phyloP scores from a whole-genome alignment of 2,888 invertebrate genomes.

The Temnothorax ravouxi region DNA sequence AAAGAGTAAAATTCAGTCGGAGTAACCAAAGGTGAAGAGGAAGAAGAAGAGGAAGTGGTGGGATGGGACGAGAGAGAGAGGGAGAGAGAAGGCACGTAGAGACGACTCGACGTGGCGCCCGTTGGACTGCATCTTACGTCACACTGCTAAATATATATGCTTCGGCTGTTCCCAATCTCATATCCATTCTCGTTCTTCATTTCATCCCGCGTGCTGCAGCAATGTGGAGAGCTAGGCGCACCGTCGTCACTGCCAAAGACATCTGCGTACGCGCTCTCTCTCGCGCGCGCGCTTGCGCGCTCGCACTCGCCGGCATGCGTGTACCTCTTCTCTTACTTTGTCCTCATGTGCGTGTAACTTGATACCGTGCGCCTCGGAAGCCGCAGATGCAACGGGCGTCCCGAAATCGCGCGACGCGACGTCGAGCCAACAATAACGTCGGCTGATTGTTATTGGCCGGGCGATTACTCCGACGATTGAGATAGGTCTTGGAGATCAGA shows the following conservation, averaged over 20 bases:
- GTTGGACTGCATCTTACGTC: constrained; percentile 76
- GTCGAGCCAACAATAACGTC: constrained; percentile 50
- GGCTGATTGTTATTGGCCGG: constrained; percentile 36
- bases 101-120: constrained; percentile 75
- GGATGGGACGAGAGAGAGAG: constrained; percentile 25
- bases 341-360: constrained; percentile 60
- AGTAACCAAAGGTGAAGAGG: constrained; percentile 17
- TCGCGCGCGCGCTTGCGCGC: neutral
- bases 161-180: constrained; percentile 76
- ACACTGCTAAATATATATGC: constrained; percentile 79
- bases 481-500: constrained; percentile 8
- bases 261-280: constrained; percentile 35
- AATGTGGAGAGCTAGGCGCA: constrained; percentile 19
- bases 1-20: constrained; percentile 11
- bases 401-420: constrained; percentile 30
- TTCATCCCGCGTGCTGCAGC: constrained; percentile 65
- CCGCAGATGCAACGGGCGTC: constrained; percentile 50
- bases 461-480: constrained; percentile 22
- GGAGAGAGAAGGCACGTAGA: constrained; percentile 60
- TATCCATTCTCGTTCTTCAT: constrained; percentile 76
- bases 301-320: constrained; percentile 30
- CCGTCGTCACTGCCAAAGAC: constrained; percentile 67
- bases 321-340: constrained; percentile 51
- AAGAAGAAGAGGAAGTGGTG: constrained; percentile 39
- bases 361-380: constrained; percentile 52